phyloP scores from a whole-genome alignment of 2,113 vertebrate genomes.

The Crotalus helleri region DNA sequence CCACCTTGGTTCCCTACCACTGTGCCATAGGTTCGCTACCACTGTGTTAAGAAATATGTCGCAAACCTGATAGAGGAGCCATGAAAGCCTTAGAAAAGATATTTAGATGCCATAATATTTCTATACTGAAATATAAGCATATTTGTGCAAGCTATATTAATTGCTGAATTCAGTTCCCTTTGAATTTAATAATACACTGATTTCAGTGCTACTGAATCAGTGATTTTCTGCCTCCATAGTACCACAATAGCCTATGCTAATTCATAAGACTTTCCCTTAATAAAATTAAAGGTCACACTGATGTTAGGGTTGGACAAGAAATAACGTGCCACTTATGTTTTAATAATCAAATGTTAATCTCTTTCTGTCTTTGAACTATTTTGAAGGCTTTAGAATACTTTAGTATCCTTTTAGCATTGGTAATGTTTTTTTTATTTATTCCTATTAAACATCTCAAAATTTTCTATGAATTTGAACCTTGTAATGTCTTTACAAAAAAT shows the following conservation, averaged over 20 bases:
- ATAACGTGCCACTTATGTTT: not conserved
- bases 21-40: too few relatives aligned
- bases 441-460: not conserved
- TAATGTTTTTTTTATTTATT: not conserved
- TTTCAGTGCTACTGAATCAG: not conserved
- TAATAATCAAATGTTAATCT: not conserved
- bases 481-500: not conserved
- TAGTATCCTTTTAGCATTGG: not conserved
- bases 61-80: not conserved
- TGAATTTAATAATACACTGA: not conserved
- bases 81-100: not conserved
- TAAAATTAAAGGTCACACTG: not conserved
- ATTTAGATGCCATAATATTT: not conserved
- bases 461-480: not conserved
- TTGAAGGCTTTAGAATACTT: not conserved
- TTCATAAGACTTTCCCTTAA: not conserved
- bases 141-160: not conserved
- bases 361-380: not conserved
- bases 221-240: not conserved
- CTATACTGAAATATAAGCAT: not conserved
- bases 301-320: not conserved
- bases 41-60: not conserved
- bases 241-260: not conserved
- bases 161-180: not conserved
- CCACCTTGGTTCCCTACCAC: too few relatives aligned